phyloP scores from a whole-genome alignment of 2,888 invertebrate species.

The Stenodera caucasica region DNA sequence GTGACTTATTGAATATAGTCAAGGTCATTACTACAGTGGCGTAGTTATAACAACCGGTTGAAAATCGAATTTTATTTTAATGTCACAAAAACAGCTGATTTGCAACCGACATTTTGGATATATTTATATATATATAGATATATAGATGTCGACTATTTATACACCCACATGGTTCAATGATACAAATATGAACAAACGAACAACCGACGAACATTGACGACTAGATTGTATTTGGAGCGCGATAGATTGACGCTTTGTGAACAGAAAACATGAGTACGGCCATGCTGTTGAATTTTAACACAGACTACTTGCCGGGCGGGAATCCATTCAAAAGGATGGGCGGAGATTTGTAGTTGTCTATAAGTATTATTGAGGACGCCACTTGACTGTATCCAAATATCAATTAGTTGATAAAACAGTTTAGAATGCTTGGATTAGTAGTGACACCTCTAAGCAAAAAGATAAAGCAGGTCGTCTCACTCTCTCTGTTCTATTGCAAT shows the following conservation, averaged over 20 bases:
- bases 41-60: neutral
- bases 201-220: slow-evolving; percentile 27
- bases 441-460: no score
- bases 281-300: no score
- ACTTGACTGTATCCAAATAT: neutral
- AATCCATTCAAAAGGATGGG: slow-evolving; percentile 16
- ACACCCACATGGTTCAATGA: slow-evolving; percentile 42
- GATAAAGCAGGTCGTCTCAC: no score
- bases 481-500: no score
- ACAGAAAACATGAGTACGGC: slow-evolving; percentile 7
- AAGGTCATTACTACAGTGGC: neutral
- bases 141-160: slow-evolving; percentile 4
- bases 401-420: neutral
- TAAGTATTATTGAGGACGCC: slow-evolving; percentile 13
- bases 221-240: slow-evolving; percentile 13
- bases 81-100: neutral
- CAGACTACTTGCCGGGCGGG: slow-evolving; percentile 4
- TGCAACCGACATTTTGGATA: slow-evolving; percentile 6
- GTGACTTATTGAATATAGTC: neutral
- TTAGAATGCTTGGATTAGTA: no score
- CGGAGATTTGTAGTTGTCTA: neutral
- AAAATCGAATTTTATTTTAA: neutral
- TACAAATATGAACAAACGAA: neutral
- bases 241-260: no score
- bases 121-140: no score